Conservation (phyloP, 2,797 vertebrate species). For the Ambastaia sidthimunki region DNA sequence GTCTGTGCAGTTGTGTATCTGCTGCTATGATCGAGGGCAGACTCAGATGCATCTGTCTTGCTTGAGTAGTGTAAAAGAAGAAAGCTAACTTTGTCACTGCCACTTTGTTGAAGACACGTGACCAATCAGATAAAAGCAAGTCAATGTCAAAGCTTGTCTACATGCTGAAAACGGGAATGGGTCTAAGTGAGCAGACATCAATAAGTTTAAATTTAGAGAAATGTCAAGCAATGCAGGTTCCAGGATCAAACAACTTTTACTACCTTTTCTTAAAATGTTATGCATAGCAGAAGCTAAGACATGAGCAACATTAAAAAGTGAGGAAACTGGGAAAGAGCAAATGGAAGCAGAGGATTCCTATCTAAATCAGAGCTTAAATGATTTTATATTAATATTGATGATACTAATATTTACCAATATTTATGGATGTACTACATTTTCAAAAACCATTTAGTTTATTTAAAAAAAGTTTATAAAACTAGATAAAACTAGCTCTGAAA, state of each 20-base stretch:
- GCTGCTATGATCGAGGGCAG: constrained; percentile 65
- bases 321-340: constrained; percentile 32
- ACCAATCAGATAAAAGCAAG: constrained; percentile 77
- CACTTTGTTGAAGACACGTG: constrained; percentile 74
- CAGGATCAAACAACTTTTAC: constrained; percentile 74
- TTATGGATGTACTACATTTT: too few species aligned
- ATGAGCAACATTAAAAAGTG: constrained; percentile 42
- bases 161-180: constrained; percentile 74
- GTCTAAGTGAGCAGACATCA: constrained; percentile 72
- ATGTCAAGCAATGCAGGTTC: constrained; percentile 75
- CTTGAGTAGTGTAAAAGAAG: constrained; percentile 53
- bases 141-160: constrained; percentile 73
- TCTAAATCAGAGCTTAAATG: constrained; percentile 3
- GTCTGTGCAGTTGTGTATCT: constrained; percentile 61
- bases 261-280: constrained; percentile 77
- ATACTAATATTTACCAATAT: too few species aligned
- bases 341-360: constrained; percentile 7
- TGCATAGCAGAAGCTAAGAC: constrained; percentile 51
- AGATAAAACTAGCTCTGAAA: too few species aligned
- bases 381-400: not conserved
- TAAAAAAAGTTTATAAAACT: too few species aligned
- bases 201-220: constrained; percentile 71
- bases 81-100: constrained; percentile 71
- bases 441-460: too few species aligned
- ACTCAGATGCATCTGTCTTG: constrained; percentile 62